Percentiles rank a stretch among this genome's conserved stretches.
These are phyloP conservation scores for Amblyteles armatorius DNA, from an alignment of 2,888 invertebrate genomes.

Conservation along the genomic window DNA sequence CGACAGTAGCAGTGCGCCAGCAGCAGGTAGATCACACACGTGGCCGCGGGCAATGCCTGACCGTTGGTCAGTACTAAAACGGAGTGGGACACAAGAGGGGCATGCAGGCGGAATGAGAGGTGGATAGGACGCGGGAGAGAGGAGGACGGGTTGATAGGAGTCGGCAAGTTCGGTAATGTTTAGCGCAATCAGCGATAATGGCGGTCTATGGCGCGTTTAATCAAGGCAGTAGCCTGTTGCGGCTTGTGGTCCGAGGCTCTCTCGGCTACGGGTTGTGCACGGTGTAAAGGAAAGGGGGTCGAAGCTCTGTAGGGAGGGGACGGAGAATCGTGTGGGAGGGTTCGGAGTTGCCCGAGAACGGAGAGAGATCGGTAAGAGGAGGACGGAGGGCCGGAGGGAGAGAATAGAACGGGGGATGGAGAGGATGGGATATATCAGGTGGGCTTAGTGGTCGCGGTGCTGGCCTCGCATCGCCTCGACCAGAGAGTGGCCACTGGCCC, in stretches of 20 bases:
- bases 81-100: slow-evolving; percentile 20
- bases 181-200: slow-evolving; percentile 85
- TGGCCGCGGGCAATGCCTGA: slow-evolving; percentile 62
- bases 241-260: slow-evolving; percentile 83
- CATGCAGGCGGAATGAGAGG: slow-evolving; percentile 55
- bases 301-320: slow-evolving; percentile 64
- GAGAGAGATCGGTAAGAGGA: slow-evolving; percentile 63
- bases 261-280: slow-evolving; percentile 67
- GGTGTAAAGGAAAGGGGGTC: slow-evolving; percentile 80
- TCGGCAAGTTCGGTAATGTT: slow-evolving; percentile 83
- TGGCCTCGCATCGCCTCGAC: slow-evolving; percentile 81
- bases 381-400: slow-evolving; percentile 23
- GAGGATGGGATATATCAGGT: slow-evolving; percentile 81
- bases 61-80: slow-evolving; percentile 55
- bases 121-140: slow-evolving; percentile 37
- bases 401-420: slow-evolving; percentile 46
- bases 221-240: slow-evolving; percentile 85
- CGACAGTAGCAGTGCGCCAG: slow-evolving; percentile 52
- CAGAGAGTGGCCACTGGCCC: slow-evolving; percentile 81
- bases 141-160: slow-evolving; percentile 67
- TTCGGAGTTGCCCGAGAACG: slow-evolving; percentile 62
- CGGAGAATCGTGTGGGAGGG: slow-evolving; percentile 65
- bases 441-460: slow-evolving; percentile 82
- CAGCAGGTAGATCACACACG: slow-evolving; percentile 67
- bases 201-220: slow-evolving; percentile 85